Percentiles rank a stretch among this genome's conserved stretches.
Conservation (phyloP, 2,888 invertebrate genomes). For the Agrotis segetum region DNA sequence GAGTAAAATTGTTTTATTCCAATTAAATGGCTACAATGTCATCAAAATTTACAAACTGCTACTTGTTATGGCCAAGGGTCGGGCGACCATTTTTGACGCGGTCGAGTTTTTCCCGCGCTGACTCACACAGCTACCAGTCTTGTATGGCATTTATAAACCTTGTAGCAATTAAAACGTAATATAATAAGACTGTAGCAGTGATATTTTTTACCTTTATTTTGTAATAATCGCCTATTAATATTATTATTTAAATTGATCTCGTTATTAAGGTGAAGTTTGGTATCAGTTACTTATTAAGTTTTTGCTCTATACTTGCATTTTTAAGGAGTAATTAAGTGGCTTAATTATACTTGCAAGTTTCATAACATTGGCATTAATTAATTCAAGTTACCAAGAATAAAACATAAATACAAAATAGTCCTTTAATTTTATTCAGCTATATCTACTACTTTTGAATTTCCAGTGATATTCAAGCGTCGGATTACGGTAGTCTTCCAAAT, state of each 20-base stretch:
- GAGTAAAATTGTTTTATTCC: conserved; percentile 32
- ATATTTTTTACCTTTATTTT: conserved; percentile 43
- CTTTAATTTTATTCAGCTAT: conserved; percentile 48
- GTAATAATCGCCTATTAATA: conserved; percentile 43
- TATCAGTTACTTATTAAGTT: conserved; percentile 27
- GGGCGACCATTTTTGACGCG: conserved; percentile 56
- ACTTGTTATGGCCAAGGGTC: conserved; percentile 16
- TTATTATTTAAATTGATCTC: conserved; percentile 39
- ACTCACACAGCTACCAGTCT: conserved; percentile 67
- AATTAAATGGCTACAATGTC: conserved; percentile 31
- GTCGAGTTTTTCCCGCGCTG: conserved; percentile 71
- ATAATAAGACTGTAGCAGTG: conserved; percentile 31
- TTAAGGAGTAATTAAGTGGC: conserved; percentile 1
- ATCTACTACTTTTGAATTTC: conserved; percentile 87
- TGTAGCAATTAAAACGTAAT: conserved; percentile 54
- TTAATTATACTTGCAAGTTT: not conserved
- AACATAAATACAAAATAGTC: conserved; percentile 10
- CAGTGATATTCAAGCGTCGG: conserved; percentile 97
- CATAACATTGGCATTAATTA: not conserved
- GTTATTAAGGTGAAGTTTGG: conserved; percentile 41
- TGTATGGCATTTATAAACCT: conserved; percentile 50
- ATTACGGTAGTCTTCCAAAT: conserved; percentile 95
- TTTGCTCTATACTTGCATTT: conserved; percentile 2
- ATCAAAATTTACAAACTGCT: conserved; percentile 35
- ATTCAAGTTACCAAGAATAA: conserved; percentile 13